These are phyloP conservation scores for Pionites leucogaster DNA, from an alignment of 2,113 vertebrate genomes.

Conservation along the genomic window DNA sequence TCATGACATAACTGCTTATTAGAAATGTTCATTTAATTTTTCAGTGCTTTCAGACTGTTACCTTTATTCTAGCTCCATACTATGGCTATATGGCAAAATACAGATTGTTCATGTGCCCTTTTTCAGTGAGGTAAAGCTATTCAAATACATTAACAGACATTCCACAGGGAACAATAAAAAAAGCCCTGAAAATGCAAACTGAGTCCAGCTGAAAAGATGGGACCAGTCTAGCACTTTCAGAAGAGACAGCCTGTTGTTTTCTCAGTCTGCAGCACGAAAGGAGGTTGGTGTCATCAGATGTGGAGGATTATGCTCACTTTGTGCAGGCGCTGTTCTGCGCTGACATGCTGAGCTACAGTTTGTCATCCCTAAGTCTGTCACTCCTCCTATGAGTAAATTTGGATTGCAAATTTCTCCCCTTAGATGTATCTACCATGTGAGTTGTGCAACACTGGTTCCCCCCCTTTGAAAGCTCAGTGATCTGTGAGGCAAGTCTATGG, in stretches of 20 bases:
- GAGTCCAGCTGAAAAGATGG: not conserved
- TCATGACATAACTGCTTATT: not conserved
- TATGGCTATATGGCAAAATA: not conserved
- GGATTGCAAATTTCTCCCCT: not conserved
- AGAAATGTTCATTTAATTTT: not conserved
- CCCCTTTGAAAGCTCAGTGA: not conserved
- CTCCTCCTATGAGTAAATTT: not conserved
- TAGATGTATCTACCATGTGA: not conserved
- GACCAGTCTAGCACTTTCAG: not conserved
- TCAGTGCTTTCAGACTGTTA: not conserved
- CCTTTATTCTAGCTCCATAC: conserved; percentile 40
- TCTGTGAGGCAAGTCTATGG: not conserved
- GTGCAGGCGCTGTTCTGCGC: not conserved
- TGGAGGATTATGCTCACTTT: not conserved
- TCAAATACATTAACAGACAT: not conserved
- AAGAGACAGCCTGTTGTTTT: not conserved
- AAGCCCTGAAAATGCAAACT: not conserved
- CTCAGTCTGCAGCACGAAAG: not conserved
- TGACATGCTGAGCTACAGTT: not conserved
- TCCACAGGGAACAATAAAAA: not conserved
- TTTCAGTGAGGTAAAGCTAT: not conserved
- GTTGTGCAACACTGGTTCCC: not conserved
- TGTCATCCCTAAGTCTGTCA: not conserved
- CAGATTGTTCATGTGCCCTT: conserved; percentile 1
- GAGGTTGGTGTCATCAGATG: not conserved